Evolutionary conservation across 2,113 vertebrate species (phyloP).

Genomic region (Poicephalus meyeri): DNA sequence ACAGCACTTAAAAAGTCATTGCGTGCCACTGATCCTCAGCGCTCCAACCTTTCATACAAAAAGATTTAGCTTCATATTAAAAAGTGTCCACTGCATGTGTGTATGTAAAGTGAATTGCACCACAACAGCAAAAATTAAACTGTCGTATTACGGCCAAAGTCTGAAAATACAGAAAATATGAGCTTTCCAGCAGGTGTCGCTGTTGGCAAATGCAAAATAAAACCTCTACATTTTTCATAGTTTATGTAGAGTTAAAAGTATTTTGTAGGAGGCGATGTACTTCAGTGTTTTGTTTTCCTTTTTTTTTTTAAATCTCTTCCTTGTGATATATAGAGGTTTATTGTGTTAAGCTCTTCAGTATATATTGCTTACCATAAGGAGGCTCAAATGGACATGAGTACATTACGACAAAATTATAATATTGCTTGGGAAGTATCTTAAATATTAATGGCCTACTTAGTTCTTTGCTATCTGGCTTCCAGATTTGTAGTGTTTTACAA

Average conservation of each 20-base stretch:
- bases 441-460: neutral
- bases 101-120: neutral
- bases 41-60: no score
- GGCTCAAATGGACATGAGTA: neutral
- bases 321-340: neutral
- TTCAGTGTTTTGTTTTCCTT: neutral
- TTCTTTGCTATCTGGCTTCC: neutral
- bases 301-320: neutral
- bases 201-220: constrained; percentile 79
- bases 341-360: neutral
- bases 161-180: neutral
- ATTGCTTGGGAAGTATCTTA: neutral
- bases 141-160: neutral
- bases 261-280: neutral
- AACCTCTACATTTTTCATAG: neutral
- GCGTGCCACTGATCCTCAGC: accelerated
- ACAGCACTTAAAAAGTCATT: accelerated
- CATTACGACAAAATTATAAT: accelerated
- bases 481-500: neutral
- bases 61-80: neutral
- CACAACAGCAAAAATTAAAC: neutral
- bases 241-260: neutral
- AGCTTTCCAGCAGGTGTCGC: constrained; percentile 79
- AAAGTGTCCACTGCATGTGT: no score
- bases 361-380: neutral